Evolutionary conservation across 1,140 invertebrate genomes (phyloP).

Genomic region (Atta colombica): DNA sequence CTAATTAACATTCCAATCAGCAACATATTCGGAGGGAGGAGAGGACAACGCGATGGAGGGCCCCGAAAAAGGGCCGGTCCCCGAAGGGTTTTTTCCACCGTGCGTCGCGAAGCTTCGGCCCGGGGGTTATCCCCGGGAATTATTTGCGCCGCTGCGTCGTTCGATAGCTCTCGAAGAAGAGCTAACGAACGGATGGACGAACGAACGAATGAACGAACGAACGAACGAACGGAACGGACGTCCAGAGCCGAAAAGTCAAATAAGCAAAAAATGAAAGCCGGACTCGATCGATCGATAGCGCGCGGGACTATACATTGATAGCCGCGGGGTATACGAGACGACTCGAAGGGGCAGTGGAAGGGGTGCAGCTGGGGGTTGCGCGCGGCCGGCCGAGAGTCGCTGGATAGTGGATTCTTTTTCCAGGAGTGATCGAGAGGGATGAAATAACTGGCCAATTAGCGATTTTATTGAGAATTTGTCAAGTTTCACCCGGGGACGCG

Average conservation of each 20-base stretch:
- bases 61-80: slow-evolving; percentile 42
- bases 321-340: slow-evolving; percentile 59
- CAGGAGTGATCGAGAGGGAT: slow-evolving; percentile 52
- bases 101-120: slow-evolving; percentile 40
- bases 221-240: slow-evolving; percentile 52
- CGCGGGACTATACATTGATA: slow-evolving; percentile 58
- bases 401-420: slow-evolving; percentile 61
- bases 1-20: slow-evolving; percentile 60
- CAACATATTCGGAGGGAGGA: slow-evolving; percentile 2
- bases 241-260: slow-evolving; percentile 76
- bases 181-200: slow-evolving; percentile 66
- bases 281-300: slow-evolving; percentile 60
- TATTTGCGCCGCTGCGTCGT: slow-evolving; percentile 74
- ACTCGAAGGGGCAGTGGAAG: slow-evolving; percentile 35
- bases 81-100: slow-evolving; percentile 30
- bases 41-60: neutral
- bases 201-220: slow-evolving; percentile 41
- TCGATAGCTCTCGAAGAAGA: slow-evolving; percentile 77
- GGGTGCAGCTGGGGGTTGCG: slow-evolving; percentile 18
- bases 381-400: slow-evolving; percentile 21
- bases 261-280: slow-evolving; percentile 76
- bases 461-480: slow-evolving; percentile 79
- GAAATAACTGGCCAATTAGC: slow-evolving; percentile 78
- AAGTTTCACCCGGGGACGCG: slow-evolving; percentile 64
- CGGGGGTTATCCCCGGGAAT: slow-evolving; percentile 70